A percentile compares a stretch with the other conserved stretches of the same genome.
Evolutionary conservation across 1,140 invertebrate genomes (phyloP).

Genomic region (Microplitis mediator): DNA sequence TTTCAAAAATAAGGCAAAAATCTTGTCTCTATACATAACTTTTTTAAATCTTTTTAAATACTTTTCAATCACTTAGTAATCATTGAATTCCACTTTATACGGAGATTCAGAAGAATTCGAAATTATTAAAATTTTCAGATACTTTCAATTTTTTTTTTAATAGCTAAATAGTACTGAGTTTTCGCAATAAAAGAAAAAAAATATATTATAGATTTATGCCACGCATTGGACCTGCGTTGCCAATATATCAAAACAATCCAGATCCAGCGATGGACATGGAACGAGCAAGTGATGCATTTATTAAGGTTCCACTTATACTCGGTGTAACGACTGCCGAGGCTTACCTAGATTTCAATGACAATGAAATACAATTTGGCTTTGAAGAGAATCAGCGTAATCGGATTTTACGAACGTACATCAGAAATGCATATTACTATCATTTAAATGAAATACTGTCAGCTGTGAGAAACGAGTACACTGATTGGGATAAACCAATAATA

Average conservation of each 20-base stretch:
- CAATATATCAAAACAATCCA: slow-evolving; percentile 67
- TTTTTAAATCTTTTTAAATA: no score
- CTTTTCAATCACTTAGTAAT: no score
- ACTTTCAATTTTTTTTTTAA: no score
- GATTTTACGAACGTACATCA: slow-evolving; percentile 79
- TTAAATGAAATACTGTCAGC: slow-evolving; percentile 91
- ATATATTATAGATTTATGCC: slow-evolving; percentile 55
- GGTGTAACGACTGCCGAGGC: slow-evolving; percentile 77
- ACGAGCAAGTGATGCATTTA: slow-evolving; percentile 70
- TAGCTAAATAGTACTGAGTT: no score
- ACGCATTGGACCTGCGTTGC: slow-evolving; percentile 70
- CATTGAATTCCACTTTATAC: no score
- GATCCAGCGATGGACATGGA: slow-evolving; percentile 71
- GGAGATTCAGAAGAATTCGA: no score
- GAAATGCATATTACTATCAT: slow-evolving; percentile 87
- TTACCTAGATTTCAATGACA: slow-evolving; percentile 76
- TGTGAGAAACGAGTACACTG: slow-evolving; percentile 90
- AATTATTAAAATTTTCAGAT: no score
- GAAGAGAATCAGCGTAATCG: slow-evolving; percentile 77
- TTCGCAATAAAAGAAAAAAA: no score
- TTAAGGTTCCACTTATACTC: slow-evolving; percentile 72
- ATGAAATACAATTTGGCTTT: slow-evolving; percentile 78
- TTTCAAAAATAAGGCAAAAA: no score
- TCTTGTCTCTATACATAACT: no score
- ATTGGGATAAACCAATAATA: slow-evolving; percentile 86